Evolutionary conservation across 2,888 invertebrate species (phyloP), one percentile per base, ranked within the genome.

Genomic region (Acrobasis repandana): DNA sequence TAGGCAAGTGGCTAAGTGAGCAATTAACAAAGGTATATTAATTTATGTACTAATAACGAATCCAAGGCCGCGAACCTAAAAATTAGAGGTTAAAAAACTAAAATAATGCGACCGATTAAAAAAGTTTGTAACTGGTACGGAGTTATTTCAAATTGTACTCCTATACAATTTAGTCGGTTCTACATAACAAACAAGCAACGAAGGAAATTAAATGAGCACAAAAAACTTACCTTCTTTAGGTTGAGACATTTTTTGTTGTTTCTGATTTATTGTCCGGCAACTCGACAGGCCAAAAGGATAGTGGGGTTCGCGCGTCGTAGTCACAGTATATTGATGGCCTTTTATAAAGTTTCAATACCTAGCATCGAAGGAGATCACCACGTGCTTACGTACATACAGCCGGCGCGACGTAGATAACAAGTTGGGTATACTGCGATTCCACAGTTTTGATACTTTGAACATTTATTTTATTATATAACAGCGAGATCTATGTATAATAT

Each of bases 151-250:
- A 28, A 28, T 18, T 50, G 8, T 28, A 50, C 28, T 28, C 28
- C 2, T 28, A 28, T 28, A 28, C 28, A 50, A 50, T 49, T 71
- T 63, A 56, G 69, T 61, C 67, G 72, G 67, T 49, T 75, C 0
- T 65, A 66, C 67, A 28, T 6, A 20, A n/a, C n/a, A 8, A 18
- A 69, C 33, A 61, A 34, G 11, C 62, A 62, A 33, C 49, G 49
- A 63, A 65, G 62, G 47, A 36, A 62, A 60, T 38, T 57, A 20
- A 56, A 60, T 61, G 65, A 67, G 69, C 72, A 65, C 68, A 72
- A 72, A 76, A 76, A 76, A 71, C 65, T 76, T 85, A 92, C 91
- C 91, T 90, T 90, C 82, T 82, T 85, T 90, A 9, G 90, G 90
- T 52, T 78, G 69, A 67, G 90, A 75, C 91, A 92, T 92, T 77